A percentile compares a stretch with the other conserved stretches of the same genome.
Conservation (phyloP, 2,797 vertebrate genomes). For the Diplodus puntazzo region DNA sequence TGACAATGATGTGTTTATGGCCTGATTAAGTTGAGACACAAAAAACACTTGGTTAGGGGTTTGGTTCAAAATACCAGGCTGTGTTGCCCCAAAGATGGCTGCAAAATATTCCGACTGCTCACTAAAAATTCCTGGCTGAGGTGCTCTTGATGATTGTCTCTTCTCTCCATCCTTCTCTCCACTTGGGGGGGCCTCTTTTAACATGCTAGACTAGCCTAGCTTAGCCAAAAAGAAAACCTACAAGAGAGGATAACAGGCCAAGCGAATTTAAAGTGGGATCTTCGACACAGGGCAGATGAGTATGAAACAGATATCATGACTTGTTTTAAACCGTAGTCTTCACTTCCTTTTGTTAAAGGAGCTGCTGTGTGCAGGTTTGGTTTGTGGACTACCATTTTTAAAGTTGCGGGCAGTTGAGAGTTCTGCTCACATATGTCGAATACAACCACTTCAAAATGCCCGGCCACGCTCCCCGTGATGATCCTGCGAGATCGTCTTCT, state of each 20-base stretch:
- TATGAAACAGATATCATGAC: neutral
- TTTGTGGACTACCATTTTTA: neutral
- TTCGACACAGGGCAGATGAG: neutral
- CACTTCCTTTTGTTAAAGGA: neutral
- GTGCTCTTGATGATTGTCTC: too few species aligned
- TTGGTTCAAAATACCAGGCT: too few species aligned
- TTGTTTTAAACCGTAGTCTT: neutral
- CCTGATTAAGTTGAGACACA: too few species aligned
- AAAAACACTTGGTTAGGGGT: too few species aligned
- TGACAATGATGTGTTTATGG: too few species aligned
- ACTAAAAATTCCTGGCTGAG: too few species aligned
- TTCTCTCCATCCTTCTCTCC: neutral
- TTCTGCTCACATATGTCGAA: slow-evolving; percentile 28
- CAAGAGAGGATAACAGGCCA: too few species aligned
- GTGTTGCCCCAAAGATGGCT: too few species aligned
- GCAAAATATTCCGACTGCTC: too few species aligned
- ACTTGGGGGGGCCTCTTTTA: neutral
- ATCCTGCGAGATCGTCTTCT: slow-evolving; percentile 45
- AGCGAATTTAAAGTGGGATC: neutral
- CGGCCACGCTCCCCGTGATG: slow-evolving; percentile 13
- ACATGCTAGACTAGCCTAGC: neutral
- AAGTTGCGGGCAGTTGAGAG: neutral
- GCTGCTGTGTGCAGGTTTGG: neutral
- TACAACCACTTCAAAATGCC: slow-evolving; percentile 46
- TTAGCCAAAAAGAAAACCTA: neutral